phyloP scores from a whole-genome alignment of 1,140 invertebrate species.

The Yoshiicerus persimilis region DNA sequence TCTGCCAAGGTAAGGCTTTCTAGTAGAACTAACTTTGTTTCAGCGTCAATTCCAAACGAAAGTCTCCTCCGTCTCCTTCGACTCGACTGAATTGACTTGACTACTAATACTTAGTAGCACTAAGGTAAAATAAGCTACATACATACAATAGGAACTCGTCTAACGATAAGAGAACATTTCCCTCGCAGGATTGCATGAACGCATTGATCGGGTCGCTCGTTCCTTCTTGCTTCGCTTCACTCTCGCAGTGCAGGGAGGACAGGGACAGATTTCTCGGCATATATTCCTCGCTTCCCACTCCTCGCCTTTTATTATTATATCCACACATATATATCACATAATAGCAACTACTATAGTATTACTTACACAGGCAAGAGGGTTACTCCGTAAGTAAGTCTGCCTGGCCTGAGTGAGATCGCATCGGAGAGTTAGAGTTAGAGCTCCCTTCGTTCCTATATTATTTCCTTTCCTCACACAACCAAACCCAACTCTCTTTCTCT shows the following conservation, averaged over 20 bases:
- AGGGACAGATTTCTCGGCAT: conserved; percentile 6
- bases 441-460: background rate
- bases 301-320: background rate
- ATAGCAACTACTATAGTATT: background rate
- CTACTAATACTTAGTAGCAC: background rate
- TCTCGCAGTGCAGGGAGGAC: background rate
- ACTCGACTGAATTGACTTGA: background rate
- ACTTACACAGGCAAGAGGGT: background rate
- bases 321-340: background rate
- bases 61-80: conserved; percentile 1
- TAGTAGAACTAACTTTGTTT: conserved; percentile 3
- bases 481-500: background rate
- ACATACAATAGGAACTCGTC: background rate
- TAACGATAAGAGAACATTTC: background rate
- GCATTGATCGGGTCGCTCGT: background rate
- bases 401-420: background rate
- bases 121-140: background rate
- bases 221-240: background rate
- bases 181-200: background rate
- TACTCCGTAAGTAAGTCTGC: background rate
- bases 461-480: background rate
- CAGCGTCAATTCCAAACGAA: conserved; percentile 12
- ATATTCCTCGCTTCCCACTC: background rate
- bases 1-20: conserved; percentile 12
- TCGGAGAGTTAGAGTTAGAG: background rate